phyloP scores from a whole-genome alignment of 2,113 vertebrate genomes.

The Leuciscus idus region DNA sequence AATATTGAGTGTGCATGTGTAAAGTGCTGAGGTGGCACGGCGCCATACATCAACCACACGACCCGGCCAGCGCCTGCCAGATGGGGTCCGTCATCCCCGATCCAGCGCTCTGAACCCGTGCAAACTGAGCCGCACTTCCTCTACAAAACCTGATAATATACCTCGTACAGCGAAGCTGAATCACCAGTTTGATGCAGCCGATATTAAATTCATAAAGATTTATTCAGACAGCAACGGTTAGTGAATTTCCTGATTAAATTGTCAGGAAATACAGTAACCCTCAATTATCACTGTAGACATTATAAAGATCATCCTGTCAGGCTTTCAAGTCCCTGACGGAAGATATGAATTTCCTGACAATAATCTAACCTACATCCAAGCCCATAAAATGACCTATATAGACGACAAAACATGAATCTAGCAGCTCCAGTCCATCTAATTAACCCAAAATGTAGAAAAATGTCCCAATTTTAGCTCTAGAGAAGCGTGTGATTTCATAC shows the following conservation, averaged over 20 bases:
- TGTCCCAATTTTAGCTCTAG: slow-evolving; percentile 45
- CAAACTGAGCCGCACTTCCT: not conserved
- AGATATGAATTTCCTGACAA: slow-evolving; percentile 19
- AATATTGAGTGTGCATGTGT: not conserved
- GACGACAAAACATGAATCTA: slow-evolving; percentile 24
- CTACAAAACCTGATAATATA: not conserved
- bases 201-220: slow-evolving; percentile 2
- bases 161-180: not conserved
- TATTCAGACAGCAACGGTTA: not conserved
- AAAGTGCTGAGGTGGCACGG: slow-evolving; percentile 10
- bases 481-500: slow-evolving; percentile 35
- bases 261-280: not conserved
- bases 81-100: slow-evolving; percentile 29
- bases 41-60: slow-evolving; percentile 12
- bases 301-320: slow-evolving; percentile 1
- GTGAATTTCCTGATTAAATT: not conserved
- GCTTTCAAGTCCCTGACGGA: slow-evolving; percentile 21
- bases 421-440: slow-evolving; percentile 51
- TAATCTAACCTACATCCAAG: slow-evolving; percentile 48
- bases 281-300: slow-evolving; percentile 1
- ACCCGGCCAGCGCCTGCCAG: not conserved
- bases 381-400: slow-evolving; percentile 49
- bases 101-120: not conserved
- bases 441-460: slow-evolving; percentile 49
- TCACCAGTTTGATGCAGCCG: not conserved